phyloP scores from a whole-genome alignment of 2,113 vertebrate genomes.

The Bucco capensis region DNA sequence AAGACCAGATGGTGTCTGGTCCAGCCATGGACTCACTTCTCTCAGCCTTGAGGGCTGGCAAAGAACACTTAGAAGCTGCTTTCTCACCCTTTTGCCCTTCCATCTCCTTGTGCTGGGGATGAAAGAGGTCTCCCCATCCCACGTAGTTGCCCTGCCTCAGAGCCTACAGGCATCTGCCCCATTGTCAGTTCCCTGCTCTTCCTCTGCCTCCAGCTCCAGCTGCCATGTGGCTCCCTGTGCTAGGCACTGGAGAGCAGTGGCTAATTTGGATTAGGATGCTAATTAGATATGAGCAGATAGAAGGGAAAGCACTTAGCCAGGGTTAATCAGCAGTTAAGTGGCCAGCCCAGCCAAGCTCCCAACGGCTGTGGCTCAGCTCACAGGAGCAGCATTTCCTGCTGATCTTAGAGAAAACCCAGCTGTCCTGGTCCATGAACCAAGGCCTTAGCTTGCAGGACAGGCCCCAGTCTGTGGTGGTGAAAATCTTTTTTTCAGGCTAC shows the following conservation, averaged over 20 bases:
- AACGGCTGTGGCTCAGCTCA: neutral
- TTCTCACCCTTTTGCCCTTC: neutral
- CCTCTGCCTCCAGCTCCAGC: neutral
- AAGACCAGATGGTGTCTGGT: neutral
- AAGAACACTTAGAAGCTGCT: neutral
- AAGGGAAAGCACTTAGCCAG: conserved; percentile 39
- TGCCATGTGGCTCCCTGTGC: neutral
- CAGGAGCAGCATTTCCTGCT: rapidly evolving
- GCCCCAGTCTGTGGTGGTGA: neutral
- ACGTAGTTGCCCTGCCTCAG: neutral
- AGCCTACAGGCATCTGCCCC: neutral
- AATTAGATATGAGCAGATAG: conserved; percentile 55
- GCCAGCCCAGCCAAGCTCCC: neutral
- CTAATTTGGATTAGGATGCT: conserved; percentile 64
- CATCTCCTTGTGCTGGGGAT: neutral
- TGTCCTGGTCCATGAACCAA: neutral
- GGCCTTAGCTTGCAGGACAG: neutral
- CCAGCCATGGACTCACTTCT: neutral
- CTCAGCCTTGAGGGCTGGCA: neutral
- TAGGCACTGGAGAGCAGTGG: neutral
- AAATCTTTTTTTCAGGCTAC: neutral
- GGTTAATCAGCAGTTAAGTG: conserved; percentile 64
- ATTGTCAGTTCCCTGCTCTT: rapidly evolving
- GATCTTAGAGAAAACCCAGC: neutral
- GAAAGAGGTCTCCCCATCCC: neutral